These are phyloP conservation scores for Erynnis tages DNA, from an alignment of 2,888 invertebrate species.

Conservation along the genomic window DNA sequence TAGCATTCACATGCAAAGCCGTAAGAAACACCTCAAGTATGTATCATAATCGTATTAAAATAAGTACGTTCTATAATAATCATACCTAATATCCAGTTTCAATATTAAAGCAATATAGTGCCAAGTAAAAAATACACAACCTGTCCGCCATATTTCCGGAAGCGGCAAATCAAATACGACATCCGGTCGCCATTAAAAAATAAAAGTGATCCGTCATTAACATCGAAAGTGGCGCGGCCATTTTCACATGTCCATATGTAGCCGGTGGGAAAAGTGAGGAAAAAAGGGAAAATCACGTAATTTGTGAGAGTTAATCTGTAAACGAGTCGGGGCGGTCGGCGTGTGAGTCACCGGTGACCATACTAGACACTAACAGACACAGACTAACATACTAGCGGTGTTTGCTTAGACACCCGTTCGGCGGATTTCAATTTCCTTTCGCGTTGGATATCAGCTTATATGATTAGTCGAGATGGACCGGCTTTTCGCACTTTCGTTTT, in stretches of 20 bases:
- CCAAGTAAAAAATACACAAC: too few relatives aligned
- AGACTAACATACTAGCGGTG: too few relatives aligned
- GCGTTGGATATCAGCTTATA: not conserved
- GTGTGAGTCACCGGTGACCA: slow-evolving; percentile 4
- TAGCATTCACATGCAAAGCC: too few relatives aligned
- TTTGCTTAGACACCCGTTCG: not conserved
- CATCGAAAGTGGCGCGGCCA: slow-evolving; percentile 53
- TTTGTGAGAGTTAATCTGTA: slow-evolving; percentile 32
- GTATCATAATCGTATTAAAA: too few relatives aligned
- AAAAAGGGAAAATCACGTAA: slow-evolving; percentile 37
- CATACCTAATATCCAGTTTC: not conserved
- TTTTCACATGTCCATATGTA: slow-evolving; percentile 52
- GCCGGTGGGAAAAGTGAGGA: slow-evolving; percentile 37
- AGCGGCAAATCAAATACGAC: slow-evolving; percentile 9
- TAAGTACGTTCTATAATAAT: too few relatives aligned
- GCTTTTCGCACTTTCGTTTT: not conserved
- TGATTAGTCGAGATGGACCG: not conserved
- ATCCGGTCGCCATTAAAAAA: slow-evolving; percentile 37
- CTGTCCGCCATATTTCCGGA: not conserved
- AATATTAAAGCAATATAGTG: too few relatives aligned
- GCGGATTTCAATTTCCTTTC: slow-evolving; percentile 18
- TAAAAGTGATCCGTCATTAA: slow-evolving; percentile 37
- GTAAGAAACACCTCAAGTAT: too few relatives aligned
- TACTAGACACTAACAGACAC: too few relatives aligned
- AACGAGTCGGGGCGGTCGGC: slow-evolving; percentile 29